Conservation (phyloP, 1,140 invertebrate species). For the Euwallacea fornicatus region DNA sequence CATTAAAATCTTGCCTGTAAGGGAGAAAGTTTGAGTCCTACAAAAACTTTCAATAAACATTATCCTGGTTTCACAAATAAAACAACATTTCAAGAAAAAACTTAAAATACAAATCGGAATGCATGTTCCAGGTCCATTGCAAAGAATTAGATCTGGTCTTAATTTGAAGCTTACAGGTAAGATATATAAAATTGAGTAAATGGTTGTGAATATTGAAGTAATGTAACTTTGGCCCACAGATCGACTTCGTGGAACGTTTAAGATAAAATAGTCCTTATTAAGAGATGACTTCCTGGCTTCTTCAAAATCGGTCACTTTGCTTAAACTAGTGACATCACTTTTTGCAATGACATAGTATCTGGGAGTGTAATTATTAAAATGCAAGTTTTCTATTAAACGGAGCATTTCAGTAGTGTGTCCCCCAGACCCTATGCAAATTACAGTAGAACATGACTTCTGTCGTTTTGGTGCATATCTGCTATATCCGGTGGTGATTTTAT, state of each 20-base stretch:
- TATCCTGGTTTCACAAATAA: conserved; percentile 70
- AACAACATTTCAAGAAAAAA: conserved; percentile 55
- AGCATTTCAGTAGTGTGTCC: conserved; percentile 92
- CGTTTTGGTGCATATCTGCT: conserved; percentile 41
- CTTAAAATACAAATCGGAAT: conserved; percentile 60
- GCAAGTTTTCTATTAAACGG: conserved; percentile 64
- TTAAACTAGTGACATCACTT: conserved; percentile 73
- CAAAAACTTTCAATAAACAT: conserved; percentile 95
- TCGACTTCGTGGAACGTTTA: conserved; percentile 78
- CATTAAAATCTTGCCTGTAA: conserved; percentile 86
- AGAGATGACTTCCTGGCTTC: conserved; percentile 41
- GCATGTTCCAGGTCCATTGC: conserved; percentile 96
- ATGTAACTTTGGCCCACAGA: conserved; percentile 86
- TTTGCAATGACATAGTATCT: conserved; percentile 78
- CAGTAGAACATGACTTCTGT: conserved; percentile 43
- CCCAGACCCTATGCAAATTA: conserved; percentile 53
- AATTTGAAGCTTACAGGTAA: conserved; percentile 71
- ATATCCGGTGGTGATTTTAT: conserved; percentile 50
- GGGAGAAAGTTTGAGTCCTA: conserved; percentile 82
- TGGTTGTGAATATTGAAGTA: conserved; percentile 75
- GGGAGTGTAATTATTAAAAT: conserved; percentile 64
- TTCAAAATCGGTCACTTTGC: conserved; percentile 65
- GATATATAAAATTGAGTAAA: conserved; percentile 68
- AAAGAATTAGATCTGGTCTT: conserved; percentile 77
- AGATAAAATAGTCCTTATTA: conserved; percentile 57